Percentiles rank a stretch among this genome's conserved stretches.
phyloP scores from a whole-genome alignment of 1,140 invertebrate species.

The Ylistrum balloti region DNA sequence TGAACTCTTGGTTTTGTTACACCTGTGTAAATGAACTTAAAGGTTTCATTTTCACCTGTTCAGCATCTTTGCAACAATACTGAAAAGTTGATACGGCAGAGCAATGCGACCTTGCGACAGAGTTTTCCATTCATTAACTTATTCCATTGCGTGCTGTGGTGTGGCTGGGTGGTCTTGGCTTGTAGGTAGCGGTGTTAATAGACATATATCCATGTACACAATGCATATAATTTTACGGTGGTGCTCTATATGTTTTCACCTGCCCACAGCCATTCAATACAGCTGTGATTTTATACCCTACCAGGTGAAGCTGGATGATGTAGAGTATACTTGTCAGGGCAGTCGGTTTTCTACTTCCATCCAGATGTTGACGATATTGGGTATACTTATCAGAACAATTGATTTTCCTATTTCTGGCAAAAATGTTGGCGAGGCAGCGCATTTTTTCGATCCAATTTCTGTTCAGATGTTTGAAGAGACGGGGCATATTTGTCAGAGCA shows the following conservation, averaged over 20 bases:
- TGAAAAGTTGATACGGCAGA: not conserved
- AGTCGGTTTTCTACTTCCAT: too few species aligned
- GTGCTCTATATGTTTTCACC: constrained; percentile 19
- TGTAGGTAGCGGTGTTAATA: not conserved
- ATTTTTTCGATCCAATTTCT: too few species aligned
- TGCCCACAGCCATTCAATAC: not conserved
- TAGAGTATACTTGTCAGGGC: not conserved
- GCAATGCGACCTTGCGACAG: not conserved
- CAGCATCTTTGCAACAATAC: constrained; percentile 24
- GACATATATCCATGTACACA: not conserved
- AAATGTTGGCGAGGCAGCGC: too few species aligned
- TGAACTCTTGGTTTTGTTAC: constrained; percentile 33
- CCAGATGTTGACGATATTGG: too few species aligned
- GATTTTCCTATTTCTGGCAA: too few species aligned
- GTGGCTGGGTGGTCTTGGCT: not conserved
- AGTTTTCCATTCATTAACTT: not conserved
- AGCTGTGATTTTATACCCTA: not conserved
- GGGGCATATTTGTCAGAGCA: too few species aligned
- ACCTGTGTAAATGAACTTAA: constrained; percentile 12
- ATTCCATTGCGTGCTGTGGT: not conserved
- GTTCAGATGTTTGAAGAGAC: too few species aligned
- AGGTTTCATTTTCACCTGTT: constrained; percentile 38
- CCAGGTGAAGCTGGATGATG: not conserved
- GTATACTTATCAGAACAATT: too few species aligned
- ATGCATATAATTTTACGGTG: not conserved